These are phyloP conservation scores for Diorhabda carinulata DNA, from an alignment of 1,140 invertebrate genomes.

Conservation along the genomic window DNA sequence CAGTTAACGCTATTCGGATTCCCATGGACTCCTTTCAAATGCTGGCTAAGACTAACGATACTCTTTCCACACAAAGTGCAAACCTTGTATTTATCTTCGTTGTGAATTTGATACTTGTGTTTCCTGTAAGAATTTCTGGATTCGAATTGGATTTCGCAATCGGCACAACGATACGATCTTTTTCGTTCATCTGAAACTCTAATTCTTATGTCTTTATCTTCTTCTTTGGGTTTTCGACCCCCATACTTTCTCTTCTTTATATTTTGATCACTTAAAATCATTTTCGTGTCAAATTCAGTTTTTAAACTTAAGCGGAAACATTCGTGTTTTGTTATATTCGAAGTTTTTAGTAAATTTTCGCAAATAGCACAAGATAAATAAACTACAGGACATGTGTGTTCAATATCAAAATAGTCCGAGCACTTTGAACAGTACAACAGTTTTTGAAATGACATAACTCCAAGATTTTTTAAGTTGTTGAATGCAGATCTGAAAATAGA, in stretches of 20 bases:
- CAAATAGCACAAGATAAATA: not conserved
- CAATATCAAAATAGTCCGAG: conserved; percentile 1
- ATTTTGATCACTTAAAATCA: not conserved
- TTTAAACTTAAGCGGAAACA: not conserved
- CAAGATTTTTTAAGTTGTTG: not conserved
- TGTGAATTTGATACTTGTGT: conserved; percentile 7
- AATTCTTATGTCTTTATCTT: not conserved
- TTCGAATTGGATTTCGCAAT: conserved; percentile 8
- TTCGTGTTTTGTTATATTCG: not conserved
- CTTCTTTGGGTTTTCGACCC: not conserved
- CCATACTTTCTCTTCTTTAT: not conserved
- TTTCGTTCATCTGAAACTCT: not conserved
- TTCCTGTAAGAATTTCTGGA: conserved; percentile 7
- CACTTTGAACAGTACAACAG: not conserved
- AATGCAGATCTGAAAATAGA: not conserved
- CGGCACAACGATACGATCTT: not conserved
- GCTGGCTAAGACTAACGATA: conserved; percentile 15
- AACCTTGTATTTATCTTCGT: conserved; percentile 19
- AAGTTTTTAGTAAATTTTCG: not conserved
- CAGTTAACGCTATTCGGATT: conserved; percentile 22
- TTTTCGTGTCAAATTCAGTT: not conserved
- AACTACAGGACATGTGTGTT: not conserved
- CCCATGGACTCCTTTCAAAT: conserved; percentile 17
- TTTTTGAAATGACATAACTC: no score
- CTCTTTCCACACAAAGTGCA: conserved; percentile 25